Evolutionary conservation across 2,797 vertebrate genomes (phyloP).

Genomic region (Takifugu rubripes): DNA sequence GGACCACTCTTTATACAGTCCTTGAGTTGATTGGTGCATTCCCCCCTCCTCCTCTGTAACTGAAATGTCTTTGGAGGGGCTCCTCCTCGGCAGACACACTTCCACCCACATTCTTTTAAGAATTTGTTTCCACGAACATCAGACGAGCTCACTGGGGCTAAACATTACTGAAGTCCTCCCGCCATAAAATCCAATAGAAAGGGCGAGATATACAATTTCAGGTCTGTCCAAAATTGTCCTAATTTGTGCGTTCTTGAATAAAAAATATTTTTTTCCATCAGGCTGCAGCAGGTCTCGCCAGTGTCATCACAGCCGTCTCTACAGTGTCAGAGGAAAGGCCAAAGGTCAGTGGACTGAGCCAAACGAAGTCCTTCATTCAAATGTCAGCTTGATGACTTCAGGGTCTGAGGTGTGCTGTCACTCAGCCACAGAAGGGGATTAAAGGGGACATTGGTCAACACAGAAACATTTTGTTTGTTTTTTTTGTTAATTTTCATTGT

Average conservation of each 20-base stretch:
- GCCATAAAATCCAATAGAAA: constrained; percentile 8
- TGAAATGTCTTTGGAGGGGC: constrained; percentile 51
- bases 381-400: constrained; percentile 71
- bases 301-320: constrained; percentile 49
- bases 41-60: constrained; percentile 1
- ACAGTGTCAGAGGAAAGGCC: neutral
- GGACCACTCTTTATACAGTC: constrained; percentile 63
- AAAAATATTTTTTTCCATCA: too few species aligned
- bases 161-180: constrained; percentile 9
- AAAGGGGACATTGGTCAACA: constrained; percentile 75
- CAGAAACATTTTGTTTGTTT: neutral
- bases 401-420: constrained; percentile 72
- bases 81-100: constrained; percentile 28
- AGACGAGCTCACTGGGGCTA: constrained; percentile 49
- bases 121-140: constrained; percentile 45
- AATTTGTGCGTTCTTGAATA: neutral
- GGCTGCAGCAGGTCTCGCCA: neutral
- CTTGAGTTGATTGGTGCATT: constrained; percentile 62
- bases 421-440: constrained; percentile 69
- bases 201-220: constrained; percentile 3
- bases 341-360: constrained; percentile 60
- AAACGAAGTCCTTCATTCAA: constrained; percentile 73
- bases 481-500: neutral
- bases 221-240: neutral
- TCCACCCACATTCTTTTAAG: constrained; percentile 50